Base-by-base conservation (phyloP, 2,113 vertebrate genomes). In the Oreotragus oreotragus region DNA sequence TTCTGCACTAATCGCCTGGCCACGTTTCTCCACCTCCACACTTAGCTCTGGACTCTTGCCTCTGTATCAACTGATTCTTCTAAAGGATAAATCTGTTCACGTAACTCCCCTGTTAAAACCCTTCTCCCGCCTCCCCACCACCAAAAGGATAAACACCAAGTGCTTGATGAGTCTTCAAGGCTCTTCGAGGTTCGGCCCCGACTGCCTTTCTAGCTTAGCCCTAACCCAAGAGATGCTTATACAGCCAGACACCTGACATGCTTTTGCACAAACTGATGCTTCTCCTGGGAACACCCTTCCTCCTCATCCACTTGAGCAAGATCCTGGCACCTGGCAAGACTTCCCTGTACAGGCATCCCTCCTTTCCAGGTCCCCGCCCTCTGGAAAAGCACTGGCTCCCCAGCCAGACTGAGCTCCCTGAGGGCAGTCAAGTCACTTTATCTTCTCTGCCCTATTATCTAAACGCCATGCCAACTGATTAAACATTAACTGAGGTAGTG, bases 401-500 rank as follows among this genome's bases (percentile, higher is more conserved):
- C 55, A 39, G 6, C 2, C 4, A 73, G 73, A 27, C 36, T 30
- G 19, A 73, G 47, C 39, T 89, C 33, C 49, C n/a, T 12, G 30
- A 85, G 62, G 79, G 64, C 96, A 97, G 73, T 30, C 10, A 16
- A 79, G 76, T 85, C 92, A 51, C 90, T 90, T 45, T 81, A n/a
- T 62, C 51, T 64, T 86, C 84, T 91, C 51, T 91, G 73, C 25
- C 28, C 49, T 28, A 39, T 43, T 70, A 76, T 45, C 57, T 94
- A 62, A 58, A 84, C 6, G 30, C 23, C 88, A 93, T 47, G 47
- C 30, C 36, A 73, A 28, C 60, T 86, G 89, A 97, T 70, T 81
- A 93, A 90, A 90, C 92, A 85, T 64, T 88, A 92, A 91, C 66
- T 15, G 47, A 90, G 45, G 83, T 53, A 43, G 95, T 80, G 73